Evolutionary conservation across 2,113 vertebrate genomes (phyloP).

Genomic region (Myanophis thanlyinensis): DNA sequence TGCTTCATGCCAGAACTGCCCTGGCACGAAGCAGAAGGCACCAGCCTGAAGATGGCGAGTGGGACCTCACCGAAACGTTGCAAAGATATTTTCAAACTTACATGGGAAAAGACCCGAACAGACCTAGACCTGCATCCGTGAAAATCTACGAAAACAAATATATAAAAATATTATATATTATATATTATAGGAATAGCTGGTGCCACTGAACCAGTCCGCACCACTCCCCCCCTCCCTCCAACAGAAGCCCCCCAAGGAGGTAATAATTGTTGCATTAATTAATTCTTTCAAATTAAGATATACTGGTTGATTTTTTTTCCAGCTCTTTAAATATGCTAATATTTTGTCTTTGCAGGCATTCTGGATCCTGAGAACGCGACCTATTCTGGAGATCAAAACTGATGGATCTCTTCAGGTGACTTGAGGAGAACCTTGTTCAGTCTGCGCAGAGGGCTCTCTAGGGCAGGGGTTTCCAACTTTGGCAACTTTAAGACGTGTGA

Average conservation of each 20-base stretch:
- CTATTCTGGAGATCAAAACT: slow-evolving; percentile 55
- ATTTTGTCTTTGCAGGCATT: slow-evolving; percentile 33
- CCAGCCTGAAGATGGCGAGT: no score
- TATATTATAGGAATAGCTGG: not conserved
- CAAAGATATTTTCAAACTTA: no score
- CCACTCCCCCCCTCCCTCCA: not conserved
- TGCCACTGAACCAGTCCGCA: not conserved
- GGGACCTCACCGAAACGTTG: no score
- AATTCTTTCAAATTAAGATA: not conserved
- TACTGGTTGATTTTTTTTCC: not conserved
- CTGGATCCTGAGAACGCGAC: slow-evolving; percentile 53
- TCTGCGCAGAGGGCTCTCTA: not conserved
- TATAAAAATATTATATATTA: not conserved
- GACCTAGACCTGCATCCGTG: no score
- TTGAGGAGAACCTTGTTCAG: not conserved
- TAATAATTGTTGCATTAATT: not conserved
- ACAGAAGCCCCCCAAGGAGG: not conserved
- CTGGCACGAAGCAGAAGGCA: no score
- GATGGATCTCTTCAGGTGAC: not conserved
- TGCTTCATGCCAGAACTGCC: no score
- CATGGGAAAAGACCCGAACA: no score
- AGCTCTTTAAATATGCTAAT: not conserved
- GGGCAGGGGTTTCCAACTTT: not conserved
- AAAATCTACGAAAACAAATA: no score
- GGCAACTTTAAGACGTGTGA: no score